Conservation (phyloP, 2,888 invertebrate species). For the Polydrusus cervinus region DNA sequence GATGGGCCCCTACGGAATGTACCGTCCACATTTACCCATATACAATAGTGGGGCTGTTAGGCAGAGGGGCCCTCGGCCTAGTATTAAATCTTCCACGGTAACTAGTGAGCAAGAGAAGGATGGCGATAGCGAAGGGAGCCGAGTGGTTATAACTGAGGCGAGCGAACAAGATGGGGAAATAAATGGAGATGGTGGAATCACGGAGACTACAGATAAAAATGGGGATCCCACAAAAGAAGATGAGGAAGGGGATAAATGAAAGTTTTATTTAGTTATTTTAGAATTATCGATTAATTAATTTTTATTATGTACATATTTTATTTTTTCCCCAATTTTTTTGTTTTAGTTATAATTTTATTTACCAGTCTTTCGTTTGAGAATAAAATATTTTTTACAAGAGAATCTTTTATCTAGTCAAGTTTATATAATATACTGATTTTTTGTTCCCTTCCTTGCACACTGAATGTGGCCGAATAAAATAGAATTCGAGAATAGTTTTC, state of each 20-base stretch:
- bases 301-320: too few relatives aligned
- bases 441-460: too few relatives aligned
- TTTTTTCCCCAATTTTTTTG: too few relatives aligned
- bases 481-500: too few relatives aligned
- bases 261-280: too few relatives aligned
- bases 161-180: background rate
- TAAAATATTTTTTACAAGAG: too few relatives aligned
- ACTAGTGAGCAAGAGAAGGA: constrained; percentile 27
- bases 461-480: too few relatives aligned
- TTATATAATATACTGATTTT: too few relatives aligned
- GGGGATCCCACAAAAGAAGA: background rate
- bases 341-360: too few relatives aligned
- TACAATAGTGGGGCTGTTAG: constrained; percentile 45
- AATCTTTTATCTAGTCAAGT: too few relatives aligned
- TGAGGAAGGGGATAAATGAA: background rate
- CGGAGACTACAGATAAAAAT: background rate
- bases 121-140: background rate
- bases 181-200: background rate
- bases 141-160: constrained; percentile 10
- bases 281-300: too few relatives aligned
- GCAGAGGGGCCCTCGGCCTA: constrained; percentile 13
- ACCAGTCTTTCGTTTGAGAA: too few relatives aligned
- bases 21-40: constrained; percentile 44
- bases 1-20: constrained; percentile 29
- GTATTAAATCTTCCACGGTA: constrained; percentile 21